phyloP scores from a whole-genome alignment of 1,140 invertebrate genomes.

The Drosophila arawakana region DNA sequence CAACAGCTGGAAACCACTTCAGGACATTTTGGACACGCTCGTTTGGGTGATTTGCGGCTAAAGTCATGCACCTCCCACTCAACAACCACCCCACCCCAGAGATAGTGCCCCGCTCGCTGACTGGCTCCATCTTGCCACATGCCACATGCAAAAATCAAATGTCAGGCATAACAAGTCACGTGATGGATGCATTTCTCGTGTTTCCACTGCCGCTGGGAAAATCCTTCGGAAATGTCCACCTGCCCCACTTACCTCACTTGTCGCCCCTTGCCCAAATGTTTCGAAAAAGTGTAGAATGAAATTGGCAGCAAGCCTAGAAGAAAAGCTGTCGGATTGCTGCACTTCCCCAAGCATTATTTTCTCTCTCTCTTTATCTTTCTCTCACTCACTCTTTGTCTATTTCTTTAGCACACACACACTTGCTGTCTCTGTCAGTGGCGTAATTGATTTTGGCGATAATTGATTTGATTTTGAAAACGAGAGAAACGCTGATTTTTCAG shows the following conservation, averaged over 20 bases:
- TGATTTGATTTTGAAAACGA: conserved; percentile 65
- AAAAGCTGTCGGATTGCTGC: conserved; percentile 33
- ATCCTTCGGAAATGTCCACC: neutral
- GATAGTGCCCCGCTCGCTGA: neutral
- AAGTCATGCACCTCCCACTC: conserved; percentile 5
- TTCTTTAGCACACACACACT: neutral
- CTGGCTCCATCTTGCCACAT: conserved; percentile 21
- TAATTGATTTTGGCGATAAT: conserved; percentile 75
- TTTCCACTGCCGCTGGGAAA: conserved; percentile 9
- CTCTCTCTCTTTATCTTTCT: neutral
- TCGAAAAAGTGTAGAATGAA: conserved; percentile 17
- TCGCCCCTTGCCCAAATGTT: neutral
- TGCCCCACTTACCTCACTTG: neutral
- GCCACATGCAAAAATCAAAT: conserved; percentile 55
- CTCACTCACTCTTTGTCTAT: neutral
- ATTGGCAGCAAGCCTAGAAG: conserved; percentile 34
- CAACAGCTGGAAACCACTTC: conserved; percentile 5
- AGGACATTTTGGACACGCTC: conserved; percentile 44
- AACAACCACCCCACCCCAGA: neutral
- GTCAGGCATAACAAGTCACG: conserved; percentile 54
- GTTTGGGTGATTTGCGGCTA: conserved; percentile 56
- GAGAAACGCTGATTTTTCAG: conserved; percentile 72
- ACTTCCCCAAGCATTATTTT: conserved; percentile 3
- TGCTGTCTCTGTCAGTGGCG: conserved; percentile 39
- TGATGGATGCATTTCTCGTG: conserved; percentile 62